A percentile compares a stretch with the other conserved stretches of the same genome.
These are phyloP conservation scores for Acrocyrtus sp. DNA, from an alignment of 2,888 invertebrate species.

Conservation along the genomic window DNA sequence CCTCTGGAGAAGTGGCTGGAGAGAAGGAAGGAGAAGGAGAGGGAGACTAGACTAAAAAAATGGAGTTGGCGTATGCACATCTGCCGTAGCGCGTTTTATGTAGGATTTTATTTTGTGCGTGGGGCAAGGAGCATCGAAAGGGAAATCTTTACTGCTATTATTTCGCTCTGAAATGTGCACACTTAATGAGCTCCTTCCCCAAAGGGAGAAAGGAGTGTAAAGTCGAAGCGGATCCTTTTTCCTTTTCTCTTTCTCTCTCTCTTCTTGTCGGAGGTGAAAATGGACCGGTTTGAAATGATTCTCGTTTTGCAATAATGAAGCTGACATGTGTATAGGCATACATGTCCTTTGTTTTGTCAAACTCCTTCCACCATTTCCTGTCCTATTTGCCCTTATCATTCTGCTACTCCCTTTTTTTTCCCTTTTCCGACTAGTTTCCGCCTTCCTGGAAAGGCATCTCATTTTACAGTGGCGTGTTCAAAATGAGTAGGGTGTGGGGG, in stretches of 20 bases:
- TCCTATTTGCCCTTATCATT: constrained; percentile 21
- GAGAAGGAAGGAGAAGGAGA: neutral
- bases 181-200: constrained; percentile 45
- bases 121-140: neutral
- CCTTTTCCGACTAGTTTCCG: neutral
- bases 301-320: no score
- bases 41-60: constrained; percentile 8
- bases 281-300: no score
- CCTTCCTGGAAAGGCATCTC: neutral
- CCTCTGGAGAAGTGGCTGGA: constrained; percentile 28
- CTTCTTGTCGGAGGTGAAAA: neutral
- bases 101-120: neutral
- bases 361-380: constrained; percentile 24
- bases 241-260: neutral
- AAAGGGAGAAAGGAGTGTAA: constrained; percentile 35
- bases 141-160: neutral
- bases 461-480: neutral
- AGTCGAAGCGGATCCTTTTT: neutral
- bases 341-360: no score
- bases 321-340: no score
- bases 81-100: neutral
- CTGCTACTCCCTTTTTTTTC: constrained; percentile 1
- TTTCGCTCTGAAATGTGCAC: constrained; percentile 32
- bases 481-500: neutral
- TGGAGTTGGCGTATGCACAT: neutral